Evolutionary conservation across 2,888 invertebrate species (phyloP).

Genomic region (Lycocerus yunnanus): DNA sequence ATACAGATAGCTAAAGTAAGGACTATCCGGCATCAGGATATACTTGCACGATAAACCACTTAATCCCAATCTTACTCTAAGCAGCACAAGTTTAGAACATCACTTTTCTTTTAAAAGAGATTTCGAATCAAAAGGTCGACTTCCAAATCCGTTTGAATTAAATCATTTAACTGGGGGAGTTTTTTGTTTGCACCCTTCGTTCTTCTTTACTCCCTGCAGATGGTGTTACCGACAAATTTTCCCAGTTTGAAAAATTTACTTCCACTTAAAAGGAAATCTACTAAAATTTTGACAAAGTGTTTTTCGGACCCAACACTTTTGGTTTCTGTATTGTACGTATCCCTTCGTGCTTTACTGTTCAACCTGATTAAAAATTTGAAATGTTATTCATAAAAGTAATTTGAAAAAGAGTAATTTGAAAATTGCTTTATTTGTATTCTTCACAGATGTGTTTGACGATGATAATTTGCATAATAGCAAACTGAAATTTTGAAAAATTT

Average conservation of each 20-base stretch:
- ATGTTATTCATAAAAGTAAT: too few species aligned
- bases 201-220: neutral
- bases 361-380: too few species aligned
- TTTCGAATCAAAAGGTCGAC: conserved; percentile 39
- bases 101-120: conserved; percentile 40
- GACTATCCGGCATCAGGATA: conserved; percentile 34
- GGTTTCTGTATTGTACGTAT: too few species aligned
- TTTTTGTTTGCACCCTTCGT: conserved; percentile 27
- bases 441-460: too few species aligned
- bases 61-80: conserved; percentile 44
- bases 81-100: conserved; percentile 39
- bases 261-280: neutral
- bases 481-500: too few species aligned
- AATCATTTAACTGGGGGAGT: conserved; percentile 40
- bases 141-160: conserved; percentile 41
- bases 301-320: too few species aligned
- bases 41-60: conserved; percentile 41
- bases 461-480: too few species aligned
- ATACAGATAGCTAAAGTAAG: conserved; percentile 51
- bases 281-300: neutral
- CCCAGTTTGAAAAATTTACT: neutral
- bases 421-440: too few species aligned
- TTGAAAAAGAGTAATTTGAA: too few species aligned
- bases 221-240: neutral
- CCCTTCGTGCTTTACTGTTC: too few species aligned